phyloP scores from a whole-genome alignment of 2,113 vertebrate genomes.

The Paradisaea rubra region DNA sequence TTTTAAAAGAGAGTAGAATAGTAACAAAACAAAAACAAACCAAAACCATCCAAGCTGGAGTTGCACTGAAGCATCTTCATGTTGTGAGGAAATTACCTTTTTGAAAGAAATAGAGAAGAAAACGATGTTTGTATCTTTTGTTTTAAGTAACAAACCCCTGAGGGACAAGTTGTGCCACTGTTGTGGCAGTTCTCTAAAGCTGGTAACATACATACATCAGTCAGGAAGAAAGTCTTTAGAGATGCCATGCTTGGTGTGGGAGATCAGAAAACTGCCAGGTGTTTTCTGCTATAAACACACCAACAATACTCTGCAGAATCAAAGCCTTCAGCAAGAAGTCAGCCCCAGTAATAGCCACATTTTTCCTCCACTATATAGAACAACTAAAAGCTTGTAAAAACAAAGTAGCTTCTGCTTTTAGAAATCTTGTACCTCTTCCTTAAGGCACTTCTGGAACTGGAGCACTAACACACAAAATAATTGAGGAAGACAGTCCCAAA shows the following conservation, averaged over 20 bases:
- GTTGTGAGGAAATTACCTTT: neutral
- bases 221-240: neutral
- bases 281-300: neutral
- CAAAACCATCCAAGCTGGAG: neutral
- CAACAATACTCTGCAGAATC: neutral
- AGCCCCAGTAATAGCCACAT: neutral
- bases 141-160: neutral
- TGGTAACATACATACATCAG: neutral
- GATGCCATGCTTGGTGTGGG: neutral
- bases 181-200: neutral
- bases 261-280: neutral
- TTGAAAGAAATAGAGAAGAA: neutral
- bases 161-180: neutral
- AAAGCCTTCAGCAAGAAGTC: conserved; percentile 4
- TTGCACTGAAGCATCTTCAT: neutral
- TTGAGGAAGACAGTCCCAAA: neutral
- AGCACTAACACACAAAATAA: neutral
- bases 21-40: neutral
- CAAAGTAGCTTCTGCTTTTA: neutral
- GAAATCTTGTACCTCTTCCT: neutral
- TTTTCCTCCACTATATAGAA: neutral
- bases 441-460: neutral
- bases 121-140: neutral
- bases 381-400: neutral
- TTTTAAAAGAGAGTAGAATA: neutral